Evolutionary conservation across 2,888 invertebrate genomes (phyloP).

Genomic region (Callinectes sapidus): DNA sequence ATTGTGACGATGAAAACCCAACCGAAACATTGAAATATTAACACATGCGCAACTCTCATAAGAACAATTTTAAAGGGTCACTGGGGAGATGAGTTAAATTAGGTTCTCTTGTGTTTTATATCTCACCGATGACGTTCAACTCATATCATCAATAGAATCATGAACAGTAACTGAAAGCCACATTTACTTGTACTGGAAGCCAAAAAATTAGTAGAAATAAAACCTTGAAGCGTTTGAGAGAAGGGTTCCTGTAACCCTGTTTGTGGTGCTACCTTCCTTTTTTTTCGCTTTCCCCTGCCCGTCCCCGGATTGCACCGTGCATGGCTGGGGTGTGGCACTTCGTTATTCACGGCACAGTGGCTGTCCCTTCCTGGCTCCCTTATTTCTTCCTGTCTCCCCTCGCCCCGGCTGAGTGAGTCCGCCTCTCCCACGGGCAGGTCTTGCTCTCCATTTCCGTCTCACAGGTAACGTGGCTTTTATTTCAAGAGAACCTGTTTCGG

Average conservation of each 20-base stretch:
- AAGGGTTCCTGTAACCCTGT: neutral
- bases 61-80: no score
- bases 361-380: neutral
- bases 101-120: no score
- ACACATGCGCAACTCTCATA: no score
- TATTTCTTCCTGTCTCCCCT: neutral
- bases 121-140: no score
- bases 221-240: no score
- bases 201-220: no score
- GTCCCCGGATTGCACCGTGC: neutral
- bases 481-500: neutral
- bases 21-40: no score
- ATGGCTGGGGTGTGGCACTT: neutral
- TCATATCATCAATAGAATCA: no score
- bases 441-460: neutral
- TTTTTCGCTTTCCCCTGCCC: neutral
- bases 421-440: neutral
- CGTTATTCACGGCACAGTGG: neutral
- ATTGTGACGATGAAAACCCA: neutral
- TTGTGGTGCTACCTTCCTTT: neutral
- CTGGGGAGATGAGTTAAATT: no score
- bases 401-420: neutral
- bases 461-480: neutral
- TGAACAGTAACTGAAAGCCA: no score
- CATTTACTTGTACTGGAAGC: no score